These are phyloP conservation scores for Dermatophagoides farinae DNA, from an alignment of 1,140 invertebrate species.

Conservation along the genomic window DNA sequence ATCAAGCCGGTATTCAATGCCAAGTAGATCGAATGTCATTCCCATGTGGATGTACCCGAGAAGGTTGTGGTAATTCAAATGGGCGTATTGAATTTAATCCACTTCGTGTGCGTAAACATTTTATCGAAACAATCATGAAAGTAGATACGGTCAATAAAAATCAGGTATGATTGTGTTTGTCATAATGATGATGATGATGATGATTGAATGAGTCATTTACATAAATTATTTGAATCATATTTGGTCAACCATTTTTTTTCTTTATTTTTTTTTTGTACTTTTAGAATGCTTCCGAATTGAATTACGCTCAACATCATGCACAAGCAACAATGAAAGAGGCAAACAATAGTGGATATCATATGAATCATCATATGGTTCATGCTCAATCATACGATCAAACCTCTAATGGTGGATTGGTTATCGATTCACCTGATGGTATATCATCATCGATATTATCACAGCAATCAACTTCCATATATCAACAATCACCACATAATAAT, in stretches of 20 bases:
- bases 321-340: background rate
- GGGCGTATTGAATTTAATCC: slow-evolving; percentile 92
- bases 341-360: background rate
- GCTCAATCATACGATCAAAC: background rate
- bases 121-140: slow-evolving; percentile 87
- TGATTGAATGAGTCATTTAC: background rate
- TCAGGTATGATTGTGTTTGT: slow-evolving; percentile 26
- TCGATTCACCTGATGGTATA: background rate
- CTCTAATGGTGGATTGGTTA: background rate
- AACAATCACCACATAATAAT: no score
- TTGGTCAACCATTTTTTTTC: background rate
- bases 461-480: background rate
- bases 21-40: slow-evolving; percentile 86
- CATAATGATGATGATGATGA: background rate
- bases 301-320: no score
- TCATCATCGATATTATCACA: background rate
- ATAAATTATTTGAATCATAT: background rate
- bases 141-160: slow-evolving; percentile 64
- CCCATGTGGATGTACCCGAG: slow-evolving; percentile 82
- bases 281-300: background rate
- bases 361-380: background rate
- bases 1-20: slow-evolving; percentile 82
- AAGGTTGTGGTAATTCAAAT: slow-evolving; percentile 74
- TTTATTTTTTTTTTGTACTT: background rate
- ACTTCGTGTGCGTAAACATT: slow-evolving; percentile 82